Evolutionary conservation across 2,113 vertebrate species (phyloP), one percentile per base, ranked within the genome.

Genomic region (Pteronura brasiliensis): DNA sequence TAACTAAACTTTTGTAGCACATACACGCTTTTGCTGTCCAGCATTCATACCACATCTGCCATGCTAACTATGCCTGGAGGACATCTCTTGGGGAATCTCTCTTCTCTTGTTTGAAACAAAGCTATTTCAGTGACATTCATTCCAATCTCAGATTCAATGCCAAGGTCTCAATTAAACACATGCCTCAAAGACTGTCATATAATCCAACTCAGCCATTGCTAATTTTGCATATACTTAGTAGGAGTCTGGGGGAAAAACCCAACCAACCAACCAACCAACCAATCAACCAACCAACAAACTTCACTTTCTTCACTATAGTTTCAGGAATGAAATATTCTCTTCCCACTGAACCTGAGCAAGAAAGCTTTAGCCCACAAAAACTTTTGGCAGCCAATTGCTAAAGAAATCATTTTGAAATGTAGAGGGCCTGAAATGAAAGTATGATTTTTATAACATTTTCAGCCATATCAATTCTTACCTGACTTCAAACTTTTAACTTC

Each of bases 91-190:
- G 63, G 80, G 59, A 72, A 72, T 52, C 11, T 76, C 34, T 86
- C 39, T 44, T 93, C 55, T 85, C 49, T 59, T 86, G 34, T 81
- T 44, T 86, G 76, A 49, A 93, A 90, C 52, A 93, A 89, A 81
- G 59, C 42, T 86, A 80, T 97, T 90, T 90, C 69, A 61, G 59
- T 93, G 84, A 79, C 91, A 83, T 79, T 92, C 72, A 89, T 61
- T 86, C 6, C 61, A 49, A 90, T 84, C 47, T 90, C n/a, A 96
- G 76, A 84, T 76, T 96, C 92, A 91, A 23, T 67, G 81, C 44
- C 69, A 90, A 88, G 21, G 27, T 81, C 93, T 90, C 92, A 96
- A 90, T 96, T 95, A 84, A 96, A 81, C 67, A 91, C 27, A 14
- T 25, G 86, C 87, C 82, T 90, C n/a, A 3, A 76, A 69, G 76